A percentile compares a stretch with the other conserved stretches of the same genome.
Conservation (phyloP, 2,113 vertebrate genomes). For the Bos indicus region DNA sequence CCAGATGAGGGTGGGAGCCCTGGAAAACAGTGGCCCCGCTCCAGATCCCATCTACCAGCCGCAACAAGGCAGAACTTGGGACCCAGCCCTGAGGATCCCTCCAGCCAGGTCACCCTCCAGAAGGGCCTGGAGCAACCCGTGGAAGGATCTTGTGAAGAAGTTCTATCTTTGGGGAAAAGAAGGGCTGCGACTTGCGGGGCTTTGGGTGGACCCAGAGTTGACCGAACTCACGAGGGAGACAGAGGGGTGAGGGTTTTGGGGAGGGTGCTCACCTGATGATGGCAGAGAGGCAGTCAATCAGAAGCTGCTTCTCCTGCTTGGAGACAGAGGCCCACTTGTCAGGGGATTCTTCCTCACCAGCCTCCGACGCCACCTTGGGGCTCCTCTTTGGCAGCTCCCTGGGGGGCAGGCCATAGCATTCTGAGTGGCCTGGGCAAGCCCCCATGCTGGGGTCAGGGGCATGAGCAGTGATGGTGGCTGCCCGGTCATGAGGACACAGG, state of each 20-base stretch:
- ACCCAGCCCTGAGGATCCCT: background rate
- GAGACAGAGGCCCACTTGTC: background rate
- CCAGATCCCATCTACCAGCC: background rate
- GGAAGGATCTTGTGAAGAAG: background rate
- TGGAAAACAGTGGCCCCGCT: background rate
- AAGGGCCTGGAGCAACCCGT: background rate
- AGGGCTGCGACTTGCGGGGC: background rate
- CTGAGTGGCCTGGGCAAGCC: background rate
- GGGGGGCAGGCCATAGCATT: background rate
- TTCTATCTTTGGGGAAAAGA: background rate
- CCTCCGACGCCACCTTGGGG: background rate
- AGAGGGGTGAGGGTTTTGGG: background rate
- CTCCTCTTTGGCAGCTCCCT: constrained; percentile 51
- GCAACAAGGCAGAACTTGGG: background rate
- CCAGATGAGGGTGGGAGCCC: background rate
- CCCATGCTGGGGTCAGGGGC: background rate
- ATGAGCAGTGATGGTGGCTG: background rate
- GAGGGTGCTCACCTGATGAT: constrained; percentile 83
- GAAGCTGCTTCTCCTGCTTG: constrained; percentile 76
- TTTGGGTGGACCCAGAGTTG: background rate
- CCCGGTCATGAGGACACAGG: background rate
- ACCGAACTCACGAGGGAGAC: background rate
- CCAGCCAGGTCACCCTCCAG: background rate
- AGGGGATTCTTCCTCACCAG: background rate
- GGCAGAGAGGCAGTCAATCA: constrained; percentile 77